Conservation (phyloP, 2,113 vertebrate genomes). For the Cyprinodon tularosa region DNA sequence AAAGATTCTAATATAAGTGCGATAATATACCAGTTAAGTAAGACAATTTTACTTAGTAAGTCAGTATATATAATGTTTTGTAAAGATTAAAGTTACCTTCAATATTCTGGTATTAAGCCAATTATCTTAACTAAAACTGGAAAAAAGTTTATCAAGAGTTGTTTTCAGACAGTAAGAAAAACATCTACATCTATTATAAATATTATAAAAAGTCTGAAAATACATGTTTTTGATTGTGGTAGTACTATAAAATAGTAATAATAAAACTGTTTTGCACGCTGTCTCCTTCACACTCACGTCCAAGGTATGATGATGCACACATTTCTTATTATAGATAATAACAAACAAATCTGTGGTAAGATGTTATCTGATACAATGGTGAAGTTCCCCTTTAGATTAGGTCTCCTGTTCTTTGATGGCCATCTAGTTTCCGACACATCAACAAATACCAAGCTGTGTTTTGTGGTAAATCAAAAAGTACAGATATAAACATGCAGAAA, state of each 20-base stretch:
- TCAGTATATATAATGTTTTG: too few relatives aligned
- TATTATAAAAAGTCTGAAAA: neutral
- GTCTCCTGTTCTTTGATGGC: neutral
- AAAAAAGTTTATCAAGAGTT: neutral
- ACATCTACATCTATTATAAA: neutral
- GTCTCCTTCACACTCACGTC: neutral
- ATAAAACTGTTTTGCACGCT: constrained; percentile 20
- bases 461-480: constrained; percentile 28
- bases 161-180: neutral
- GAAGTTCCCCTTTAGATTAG: neutral
- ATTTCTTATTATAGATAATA: neutral
- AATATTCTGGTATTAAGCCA: neutral
- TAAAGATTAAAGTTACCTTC: neutral
- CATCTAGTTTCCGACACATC: neutral
- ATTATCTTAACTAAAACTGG: neutral
- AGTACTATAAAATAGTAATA: constrained; percentile 13
- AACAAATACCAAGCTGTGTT: constrained; percentile 13
- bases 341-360: constrained; percentile 13
- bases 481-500: constrained; percentile 36
- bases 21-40: too few relatives aligned
- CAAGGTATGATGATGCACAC: neutral
- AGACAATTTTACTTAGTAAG: too few relatives aligned
- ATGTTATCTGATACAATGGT: constrained; percentile 2
- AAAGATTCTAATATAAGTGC: too few relatives aligned
- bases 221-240: neutral